phyloP scores from a whole-genome alignment of 2,888 invertebrate species.

The Eupithecia subumbrata region DNA sequence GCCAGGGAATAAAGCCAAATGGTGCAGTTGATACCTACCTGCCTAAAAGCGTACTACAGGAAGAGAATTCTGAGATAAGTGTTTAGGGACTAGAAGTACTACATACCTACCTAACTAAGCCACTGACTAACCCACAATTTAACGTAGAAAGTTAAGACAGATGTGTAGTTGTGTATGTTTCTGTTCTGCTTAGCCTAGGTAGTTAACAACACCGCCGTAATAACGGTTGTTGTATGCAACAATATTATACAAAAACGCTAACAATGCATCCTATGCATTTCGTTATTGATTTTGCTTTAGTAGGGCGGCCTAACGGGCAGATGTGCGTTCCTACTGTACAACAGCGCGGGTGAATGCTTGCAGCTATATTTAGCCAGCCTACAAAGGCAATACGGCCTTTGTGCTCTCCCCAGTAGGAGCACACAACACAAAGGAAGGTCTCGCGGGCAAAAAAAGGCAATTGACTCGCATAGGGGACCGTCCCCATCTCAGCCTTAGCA shows the following conservation, averaged over 20 bases:
- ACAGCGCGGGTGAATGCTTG: slow-evolving; percentile 66
- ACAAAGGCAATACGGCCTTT: slow-evolving; percentile 78
- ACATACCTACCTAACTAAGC: neutral
- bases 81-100: too few species aligned
- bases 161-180: neutral
- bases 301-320: slow-evolving; percentile 64
- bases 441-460: slow-evolving; percentile 76
- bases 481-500: slow-evolving; percentile 72
- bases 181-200: neutral
- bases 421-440: slow-evolving; percentile 82
- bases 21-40: neutral
- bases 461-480: slow-evolving; percentile 72
- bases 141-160: neutral
- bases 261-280: slow-evolving; percentile 41
- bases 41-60: neutral
- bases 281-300: slow-evolving; percentile 52
- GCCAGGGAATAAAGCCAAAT: slow-evolving; percentile 11
- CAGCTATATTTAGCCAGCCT: slow-evolving; percentile 79
- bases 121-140: neutral
- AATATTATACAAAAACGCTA: slow-evolving; percentile 25
- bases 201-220: neutral
- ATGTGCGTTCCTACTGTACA: slow-evolving; percentile 70
- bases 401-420: slow-evolving; percentile 72
- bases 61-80: neutral
- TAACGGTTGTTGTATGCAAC: slow-evolving; percentile 25